These are phyloP conservation scores for Phenganax subtilis DNA, from an alignment of 92 coral and sea anemone genomes.

Conservation along the genomic window DNA sequence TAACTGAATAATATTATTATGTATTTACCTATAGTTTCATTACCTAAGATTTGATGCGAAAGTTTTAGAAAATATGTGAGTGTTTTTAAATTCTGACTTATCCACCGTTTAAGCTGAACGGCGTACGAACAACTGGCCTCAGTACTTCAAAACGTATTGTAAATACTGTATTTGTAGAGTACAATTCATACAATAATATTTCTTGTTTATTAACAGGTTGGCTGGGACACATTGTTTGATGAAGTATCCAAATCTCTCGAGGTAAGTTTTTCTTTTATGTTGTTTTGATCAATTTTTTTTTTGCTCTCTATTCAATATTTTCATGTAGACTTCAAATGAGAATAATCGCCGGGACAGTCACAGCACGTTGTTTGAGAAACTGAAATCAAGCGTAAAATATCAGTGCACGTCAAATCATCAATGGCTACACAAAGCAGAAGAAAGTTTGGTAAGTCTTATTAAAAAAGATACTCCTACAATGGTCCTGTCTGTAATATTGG, in stretches of 20 bases:
- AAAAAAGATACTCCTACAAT: not conserved
- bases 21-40: no score
- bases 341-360: slow-evolving; percentile 68
- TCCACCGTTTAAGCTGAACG: no score
- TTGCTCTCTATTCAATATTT: not conserved
- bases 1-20: no score
- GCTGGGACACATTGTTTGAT: slow-evolving; percentile 82
- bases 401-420: slow-evolving; percentile 82
- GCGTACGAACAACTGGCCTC: no score
- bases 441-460: slow-evolving; percentile 69
- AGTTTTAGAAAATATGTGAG: no score
- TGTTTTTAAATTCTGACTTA: no score
- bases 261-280: slow-evolving; percentile 40
- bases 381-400: slow-evolving; percentile 66
- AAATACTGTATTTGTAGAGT: no score
- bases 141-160: no score
- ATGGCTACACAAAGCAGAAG: slow-evolving; percentile 90
- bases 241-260: slow-evolving; percentile 90
- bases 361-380: slow-evolving; percentile 72
- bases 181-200: no score
- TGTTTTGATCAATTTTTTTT: not conserved
- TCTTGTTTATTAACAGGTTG: slow-evolving; percentile 56
- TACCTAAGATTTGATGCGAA: no score
- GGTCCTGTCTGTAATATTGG: no score
- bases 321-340: slow-evolving; percentile 56